Base-by-base conservation (phyloP, 2,888 invertebrate genomes). In the Leptura quadrifasciata region DNA sequence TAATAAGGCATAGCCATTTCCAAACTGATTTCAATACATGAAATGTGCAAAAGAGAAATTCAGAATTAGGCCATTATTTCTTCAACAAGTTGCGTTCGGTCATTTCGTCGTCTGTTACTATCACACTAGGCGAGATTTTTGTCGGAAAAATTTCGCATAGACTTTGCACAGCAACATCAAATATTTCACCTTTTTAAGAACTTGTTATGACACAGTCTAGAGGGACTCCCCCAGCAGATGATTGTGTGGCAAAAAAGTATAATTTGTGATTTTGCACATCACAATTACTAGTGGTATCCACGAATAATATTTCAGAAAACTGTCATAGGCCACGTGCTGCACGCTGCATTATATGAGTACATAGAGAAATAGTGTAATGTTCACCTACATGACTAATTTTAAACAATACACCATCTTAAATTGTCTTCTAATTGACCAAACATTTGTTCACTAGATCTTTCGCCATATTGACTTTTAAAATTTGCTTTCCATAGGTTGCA, bases 51-150 rank as follows among this genome's bases (percentile, higher is more conserved):
- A 76, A 35, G 17, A 74, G 52, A 57, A 76, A 71, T 39, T 1
- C 21, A 21, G 77, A 70, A 58, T 20, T 75, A 39, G 74, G 76
- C 64, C 69, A 76, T 57, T 76, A 39, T 60, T 75, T 68, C 10
- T 61, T 18, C 61, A 72, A 68, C 17, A 69, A 18, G 39, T 73
- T 68, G 15, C 55, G 39, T 73, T 77, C 77, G 3, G 67, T 18
- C 17, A 77, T 31, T 20, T 78, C 77, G 27, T 76, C 76, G 68
- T 78, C 77, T 47, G 76, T 78, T 17, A 78, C 12, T 20, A 78
- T 76, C 2, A 64, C 68, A 21, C 17, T 12, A 63, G 75, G 75
- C n/a, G 17, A 61, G 17, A 77, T 68, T 77, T 75, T 77, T 55
- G 72, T 15, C 9, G 72, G 68, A n/a, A 72, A 20, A 6, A 72